A percentile compares a stretch with the other conserved stretches of the same genome.
Evolutionary conservation across 2,888 invertebrate species (phyloP).

Genomic region (Agonum fuliginosum): DNA sequence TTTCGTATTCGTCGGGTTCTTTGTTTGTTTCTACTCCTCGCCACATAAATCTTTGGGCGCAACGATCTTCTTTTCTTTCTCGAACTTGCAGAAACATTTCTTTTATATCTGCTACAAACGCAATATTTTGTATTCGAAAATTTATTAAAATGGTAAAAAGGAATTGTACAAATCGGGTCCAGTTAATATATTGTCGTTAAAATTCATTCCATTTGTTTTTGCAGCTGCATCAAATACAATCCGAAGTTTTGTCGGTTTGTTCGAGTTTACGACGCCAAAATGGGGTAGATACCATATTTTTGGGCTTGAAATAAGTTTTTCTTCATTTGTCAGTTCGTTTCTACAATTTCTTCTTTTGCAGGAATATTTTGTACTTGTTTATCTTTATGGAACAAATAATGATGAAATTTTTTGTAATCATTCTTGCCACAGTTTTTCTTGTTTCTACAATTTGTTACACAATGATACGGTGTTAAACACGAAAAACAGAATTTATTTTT

Average conservation of each 20-base stretch:
- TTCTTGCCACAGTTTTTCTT: not conserved
- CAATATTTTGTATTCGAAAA: constrained; percentile 68
- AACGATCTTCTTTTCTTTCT: constrained; percentile 61
- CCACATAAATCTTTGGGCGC: constrained; percentile 67
- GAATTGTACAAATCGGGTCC: constrained; percentile 61
- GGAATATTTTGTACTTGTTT: too few species aligned
- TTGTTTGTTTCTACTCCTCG: constrained; percentile 60
- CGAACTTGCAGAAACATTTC: constrained; percentile 52
- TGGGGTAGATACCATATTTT: constrained; percentile 66
- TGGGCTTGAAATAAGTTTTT: constrained; percentile 6
- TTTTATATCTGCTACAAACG: constrained; percentile 66
- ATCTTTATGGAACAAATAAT: too few species aligned
- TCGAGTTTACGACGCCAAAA: constrained; percentile 64
- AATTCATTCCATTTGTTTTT: constrained; percentile 62
- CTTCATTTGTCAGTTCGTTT: constrained; percentile 53
- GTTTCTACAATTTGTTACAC: not conserved
- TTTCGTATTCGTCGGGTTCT: constrained; percentile 55
- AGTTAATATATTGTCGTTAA: not conserved
- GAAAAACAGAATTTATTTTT: constrained; percentile 12
- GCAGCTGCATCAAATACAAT: constrained; percentile 68
- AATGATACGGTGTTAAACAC: not conserved
- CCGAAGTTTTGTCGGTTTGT: constrained; percentile 65
- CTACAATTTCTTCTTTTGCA: not conserved
- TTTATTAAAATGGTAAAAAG: constrained; percentile 67
- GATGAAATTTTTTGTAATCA: too few species aligned